A percentile compares a stretch with the other conserved stretches of the same genome.
Evolutionary conservation across 1,140 invertebrate genomes (phyloP).

Genomic region (Holotrichia oblita): DNA sequence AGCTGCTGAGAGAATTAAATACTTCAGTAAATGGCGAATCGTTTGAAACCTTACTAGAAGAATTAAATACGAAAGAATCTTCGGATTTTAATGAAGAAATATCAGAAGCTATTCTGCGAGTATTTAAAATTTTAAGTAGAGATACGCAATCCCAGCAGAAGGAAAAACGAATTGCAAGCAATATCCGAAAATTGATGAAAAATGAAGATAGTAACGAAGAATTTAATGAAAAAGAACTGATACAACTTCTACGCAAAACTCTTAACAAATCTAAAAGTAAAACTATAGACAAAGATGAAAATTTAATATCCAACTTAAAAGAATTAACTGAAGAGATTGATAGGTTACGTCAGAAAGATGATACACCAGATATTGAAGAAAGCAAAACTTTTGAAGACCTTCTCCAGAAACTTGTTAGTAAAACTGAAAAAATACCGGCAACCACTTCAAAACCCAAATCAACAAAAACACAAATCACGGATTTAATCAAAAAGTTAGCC

Average conservation of each 20-base stretch:
- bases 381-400: constrained; percentile 46
- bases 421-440: background rate
- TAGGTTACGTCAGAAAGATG: constrained; percentile 51
- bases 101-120: background rate
- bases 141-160: background rate
- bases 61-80: constrained; percentile 46
- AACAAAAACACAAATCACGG: background rate
- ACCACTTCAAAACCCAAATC: constrained; percentile 11
- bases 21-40: background rate
- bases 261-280: background rate
- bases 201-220: background rate
- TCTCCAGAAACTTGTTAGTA: constrained; percentile 50
- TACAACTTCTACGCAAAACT: background rate
- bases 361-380: constrained; percentile 19
- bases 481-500: constrained; percentile 7
- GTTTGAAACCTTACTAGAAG: constrained; percentile 45
- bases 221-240: background rate
- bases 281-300: background rate
- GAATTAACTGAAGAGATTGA: constrained; percentile 48
- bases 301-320: constrained; percentile 11
- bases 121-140: constrained; percentile 12
- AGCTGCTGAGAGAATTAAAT: background rate
- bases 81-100: background rate
- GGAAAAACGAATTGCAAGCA: background rate
- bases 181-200: background rate